Base-by-base conservation (phyloP, 2,113 vertebrate species). In the Gambusia holbrooki region DNA sequence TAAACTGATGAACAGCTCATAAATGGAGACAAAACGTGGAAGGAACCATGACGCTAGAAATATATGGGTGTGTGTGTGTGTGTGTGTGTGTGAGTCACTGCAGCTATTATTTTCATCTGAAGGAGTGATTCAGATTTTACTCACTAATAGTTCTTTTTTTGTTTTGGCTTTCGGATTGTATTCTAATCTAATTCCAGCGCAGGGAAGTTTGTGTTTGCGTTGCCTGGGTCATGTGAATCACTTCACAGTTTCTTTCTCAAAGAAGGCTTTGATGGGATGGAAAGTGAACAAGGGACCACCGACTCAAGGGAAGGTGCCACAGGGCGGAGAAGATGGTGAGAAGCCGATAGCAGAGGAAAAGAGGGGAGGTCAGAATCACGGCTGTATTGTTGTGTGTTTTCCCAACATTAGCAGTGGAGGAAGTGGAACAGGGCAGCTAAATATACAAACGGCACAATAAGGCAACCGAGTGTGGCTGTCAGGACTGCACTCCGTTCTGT, bases 371-470 rank as follows among this genome's bases (percentile, higher is more conserved):
- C 66, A 64, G 67, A 75, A 77, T 77, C 74, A 81, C n/a, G 66
- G 66, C 68, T 54, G 73, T 85, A 90, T 92, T 93, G 92, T 94
- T 93, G 69, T 91, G 90, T 87, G 88, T 85, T 94, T 93, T 92
- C 89, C 85, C 90, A 86, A 62, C 87, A 82, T 90, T 88, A 90
- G 84, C 88, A 88, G 69, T n/a, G 73, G 77, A 90, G 93, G 93
- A 94, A 93, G 93, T 92, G 83, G 88, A 90, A 78, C 63, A 78
- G 76, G 84, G 90, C 74, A 76, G 92, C 92, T 93, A 93, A 93
- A 93, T 94, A 94, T 92, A 93, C 88, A 92, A 93, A 90, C 54
- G 66, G 77, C 77, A 92, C 92, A 93, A 93, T 92, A 88, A 91
- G 80, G 85, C 64, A 37, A 72, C 79, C 30, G 61, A 83, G 74